These are phyloP conservation scores for Meteorus colon DNA, from an alignment of 2,888 invertebrate species.

Conservation along the genomic window DNA sequence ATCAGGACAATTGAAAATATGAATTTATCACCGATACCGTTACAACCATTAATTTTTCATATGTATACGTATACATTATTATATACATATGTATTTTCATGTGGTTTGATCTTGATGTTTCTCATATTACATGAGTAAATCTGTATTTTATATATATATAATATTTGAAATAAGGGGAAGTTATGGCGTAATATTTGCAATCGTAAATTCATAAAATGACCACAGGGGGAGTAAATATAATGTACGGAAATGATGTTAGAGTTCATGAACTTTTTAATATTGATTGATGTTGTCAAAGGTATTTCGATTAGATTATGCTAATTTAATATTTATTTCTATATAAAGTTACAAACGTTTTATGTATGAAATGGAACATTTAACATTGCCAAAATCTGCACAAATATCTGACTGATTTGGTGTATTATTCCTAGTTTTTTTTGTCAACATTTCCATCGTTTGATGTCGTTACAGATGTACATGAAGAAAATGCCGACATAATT, in stretches of 20 bases:
- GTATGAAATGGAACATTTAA: no score
- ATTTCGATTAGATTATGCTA: background rate
- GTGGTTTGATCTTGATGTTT: conserved; percentile 31
- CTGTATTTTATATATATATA: background rate
- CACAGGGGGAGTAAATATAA: conserved; percentile 26
- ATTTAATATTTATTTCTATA: conserved; percentile 1
- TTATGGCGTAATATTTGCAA: conserved; percentile 58
- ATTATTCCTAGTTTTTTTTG: no score
- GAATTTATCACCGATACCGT: conserved; percentile 70
- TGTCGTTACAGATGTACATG: no score
- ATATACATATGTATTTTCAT: conserved; percentile 34
- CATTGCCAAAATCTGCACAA: no score
- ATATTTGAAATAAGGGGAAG: conserved; percentile 10
- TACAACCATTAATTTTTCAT: conserved; percentile 54
- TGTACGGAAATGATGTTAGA: background rate
- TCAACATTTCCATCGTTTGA: no score
- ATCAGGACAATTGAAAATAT: conserved; percentile 65
- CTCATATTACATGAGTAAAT: conserved; percentile 28
- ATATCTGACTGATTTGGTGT: no score
- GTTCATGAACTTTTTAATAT: conserved; percentile 16
- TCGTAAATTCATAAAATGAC: conserved; percentile 63
- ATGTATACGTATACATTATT: background rate
- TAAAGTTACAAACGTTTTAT: no score
- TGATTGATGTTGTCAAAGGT: background rate
- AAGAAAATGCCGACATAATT: no score